Conservation (phyloP, 2,888 invertebrate genomes). For the Linnaemya tessellans region DNA sequence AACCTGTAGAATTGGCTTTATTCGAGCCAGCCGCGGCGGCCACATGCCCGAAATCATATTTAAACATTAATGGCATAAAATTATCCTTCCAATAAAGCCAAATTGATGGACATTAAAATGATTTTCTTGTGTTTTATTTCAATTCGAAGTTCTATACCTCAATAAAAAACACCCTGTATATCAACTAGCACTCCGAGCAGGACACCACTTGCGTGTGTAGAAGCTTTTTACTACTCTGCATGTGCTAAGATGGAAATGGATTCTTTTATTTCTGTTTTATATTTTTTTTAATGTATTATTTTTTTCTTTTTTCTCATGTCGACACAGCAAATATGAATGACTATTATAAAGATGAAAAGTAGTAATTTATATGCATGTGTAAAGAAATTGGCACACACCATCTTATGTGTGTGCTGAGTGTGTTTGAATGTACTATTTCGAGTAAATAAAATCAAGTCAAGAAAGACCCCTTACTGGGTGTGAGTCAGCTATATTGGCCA, state of each 20-base stretch:
- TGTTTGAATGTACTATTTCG: neutral
- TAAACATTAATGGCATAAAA: too few relatives aligned
- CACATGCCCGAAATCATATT: too few relatives aligned
- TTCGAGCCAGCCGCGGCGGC: too few relatives aligned
- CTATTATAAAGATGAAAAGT: slow-evolving; percentile 61
- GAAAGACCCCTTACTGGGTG: slow-evolving; percentile 52
- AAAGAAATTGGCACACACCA: neutral
- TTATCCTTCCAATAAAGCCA: too few relatives aligned
- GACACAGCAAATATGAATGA: slow-evolving; percentile 58
- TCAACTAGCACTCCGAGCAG: slow-evolving; percentile 60
- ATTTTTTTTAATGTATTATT: too few relatives aligned
- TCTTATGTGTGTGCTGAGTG: too few relatives aligned
- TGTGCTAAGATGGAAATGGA: slow-evolving; percentile 6
- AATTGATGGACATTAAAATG: too few relatives aligned
- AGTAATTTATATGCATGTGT: slow-evolving; percentile 53
- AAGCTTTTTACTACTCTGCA: neutral
- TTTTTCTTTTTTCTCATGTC: slow-evolving; percentile 15
- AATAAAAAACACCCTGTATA: too few relatives aligned
- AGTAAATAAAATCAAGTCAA: slow-evolving; percentile 64
- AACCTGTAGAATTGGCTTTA: too few relatives aligned
- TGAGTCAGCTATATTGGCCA: neutral
- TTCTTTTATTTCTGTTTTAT: slow-evolving; percentile 27
- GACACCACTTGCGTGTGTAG: slow-evolving; percentile 49
- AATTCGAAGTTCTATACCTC: too few relatives aligned
- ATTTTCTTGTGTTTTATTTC: too few relatives aligned